A percentile compares a stretch with the other conserved stretches of the same genome.
phyloP scores from a whole-genome alignment of 37 sponge, comb jelly and placozoan genomes.

The Amphimedon queenslandica region DNA sequence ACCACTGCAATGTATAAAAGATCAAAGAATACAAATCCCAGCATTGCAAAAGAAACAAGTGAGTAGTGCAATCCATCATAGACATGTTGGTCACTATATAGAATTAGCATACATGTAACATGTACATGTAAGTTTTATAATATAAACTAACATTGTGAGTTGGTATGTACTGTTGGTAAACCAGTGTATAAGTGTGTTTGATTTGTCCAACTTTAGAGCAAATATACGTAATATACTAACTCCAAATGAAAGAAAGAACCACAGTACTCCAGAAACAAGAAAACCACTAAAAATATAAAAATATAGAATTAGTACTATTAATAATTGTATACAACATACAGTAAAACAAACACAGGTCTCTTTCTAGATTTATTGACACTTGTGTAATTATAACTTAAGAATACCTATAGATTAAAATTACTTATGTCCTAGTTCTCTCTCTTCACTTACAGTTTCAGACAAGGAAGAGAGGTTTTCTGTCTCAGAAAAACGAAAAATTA shows the following conservation, averaged over 20 bases:
- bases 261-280: conserved; percentile 28
- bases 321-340: not conserved
- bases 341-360: conserved; percentile 3
- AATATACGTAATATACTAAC: conserved; percentile 38
- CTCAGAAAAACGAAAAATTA: conserved; percentile 39
- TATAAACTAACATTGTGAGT: not conserved
- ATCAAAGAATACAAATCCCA: conserved; percentile 70
- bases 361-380: not conserved
- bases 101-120: not conserved
- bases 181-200: conserved; percentile 7
- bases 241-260: conserved; percentile 45
- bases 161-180: conserved; percentile 8
- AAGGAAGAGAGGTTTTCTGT: conserved; percentile 45
- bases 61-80: conserved; percentile 15
- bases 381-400: not conserved
- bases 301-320: not conserved
- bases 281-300: conserved; percentile 26
- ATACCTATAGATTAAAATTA: not conserved
- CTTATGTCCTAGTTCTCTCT: not conserved
- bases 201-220: conserved; percentile 29
- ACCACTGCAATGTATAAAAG: conserved; percentile 71
- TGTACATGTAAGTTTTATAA: not conserved
- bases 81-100: not conserved
- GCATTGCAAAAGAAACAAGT: conserved; percentile 28
- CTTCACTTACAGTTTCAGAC: conserved; percentile 39